Conservation (phyloP, 1,140 invertebrate species). For the Anastrepha ludens region DNA sequence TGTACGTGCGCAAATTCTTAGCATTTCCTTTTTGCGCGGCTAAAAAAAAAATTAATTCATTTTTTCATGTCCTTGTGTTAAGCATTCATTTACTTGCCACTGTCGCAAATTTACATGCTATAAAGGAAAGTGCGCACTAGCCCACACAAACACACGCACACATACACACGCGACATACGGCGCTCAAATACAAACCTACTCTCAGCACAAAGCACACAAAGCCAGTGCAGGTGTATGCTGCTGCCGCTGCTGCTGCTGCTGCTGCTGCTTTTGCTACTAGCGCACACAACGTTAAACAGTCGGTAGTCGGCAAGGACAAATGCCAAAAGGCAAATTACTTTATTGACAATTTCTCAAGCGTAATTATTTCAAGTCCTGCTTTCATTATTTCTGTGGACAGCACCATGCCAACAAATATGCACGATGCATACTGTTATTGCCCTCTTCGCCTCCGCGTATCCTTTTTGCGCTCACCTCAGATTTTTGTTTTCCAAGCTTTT, state of each 20-base stretch:
- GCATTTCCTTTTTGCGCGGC: neutral
- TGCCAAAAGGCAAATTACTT: conserved; percentile 55
- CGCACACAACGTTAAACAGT: neutral
- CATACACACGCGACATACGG: neutral
- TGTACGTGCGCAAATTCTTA: neutral
- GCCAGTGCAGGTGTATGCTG: too few species aligned
- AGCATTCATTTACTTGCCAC: conserved; percentile 8
- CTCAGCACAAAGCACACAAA: neutral
- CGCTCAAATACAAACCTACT: neutral
- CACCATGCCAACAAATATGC: conserved; percentile 27
- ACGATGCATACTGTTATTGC: neutral
- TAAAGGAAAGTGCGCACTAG: conserved; percentile 11
- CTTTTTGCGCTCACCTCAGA: neutral
- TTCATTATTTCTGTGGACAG: conserved; percentile 43
- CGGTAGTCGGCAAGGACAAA: conserved; percentile 40
- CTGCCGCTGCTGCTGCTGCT: too few species aligned
- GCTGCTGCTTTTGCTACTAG: too few species aligned
- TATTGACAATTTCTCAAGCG: conserved; percentile 55
- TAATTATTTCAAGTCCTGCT: conserved; percentile 55
- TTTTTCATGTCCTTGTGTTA: conserved; percentile 17
- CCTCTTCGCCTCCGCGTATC: neutral
- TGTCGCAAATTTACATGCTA: conserved; percentile 20
- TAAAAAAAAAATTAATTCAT: conserved; percentile 26
- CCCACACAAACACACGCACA: neutral
- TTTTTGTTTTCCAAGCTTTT: conserved; percentile 16